Evolutionary conservation across 2,113 vertebrate genomes (phyloP).

Genomic region (Chelonoidis abingdonii): DNA sequence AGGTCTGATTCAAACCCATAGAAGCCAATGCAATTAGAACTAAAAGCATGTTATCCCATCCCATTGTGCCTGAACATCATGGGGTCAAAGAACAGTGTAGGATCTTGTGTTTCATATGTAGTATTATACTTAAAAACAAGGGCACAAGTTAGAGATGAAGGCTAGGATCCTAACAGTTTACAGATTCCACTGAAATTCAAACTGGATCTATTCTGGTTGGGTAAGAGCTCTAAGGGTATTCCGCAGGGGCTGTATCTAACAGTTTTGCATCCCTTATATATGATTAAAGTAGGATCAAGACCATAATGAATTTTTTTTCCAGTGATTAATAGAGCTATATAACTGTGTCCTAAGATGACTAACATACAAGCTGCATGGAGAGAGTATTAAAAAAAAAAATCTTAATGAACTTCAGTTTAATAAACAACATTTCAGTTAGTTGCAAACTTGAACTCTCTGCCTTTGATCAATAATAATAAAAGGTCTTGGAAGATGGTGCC

Average conservation of each 20-base stretch:
- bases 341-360: not conserved
- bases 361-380: not conserved
- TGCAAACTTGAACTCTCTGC: constrained; percentile 33
- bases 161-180: not conserved
- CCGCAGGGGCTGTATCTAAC: not conserved
- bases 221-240: not conserved
- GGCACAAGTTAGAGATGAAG: not conserved
- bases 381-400: not conserved
- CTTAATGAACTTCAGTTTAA: not conserved
- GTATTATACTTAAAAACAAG: not conserved
- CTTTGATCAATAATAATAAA: constrained; percentile 49
- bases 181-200: not conserved
- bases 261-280: not conserved
- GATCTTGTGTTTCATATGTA: not conserved
- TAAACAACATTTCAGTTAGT: constrained; percentile 39
- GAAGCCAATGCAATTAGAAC: constrained; percentile 16
- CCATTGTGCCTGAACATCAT: not conserved
- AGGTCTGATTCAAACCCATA: constrained; percentile 43
- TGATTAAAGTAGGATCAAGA: not conserved
- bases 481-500: constrained; percentile 54
- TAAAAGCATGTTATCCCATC: not conserved
- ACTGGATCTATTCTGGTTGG: not conserved
- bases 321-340: not conserved
- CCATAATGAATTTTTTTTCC: not conserved
- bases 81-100: not conserved